Base-by-base conservation (phyloP, 2,113 vertebrate species). In the Amblyornis subalaris region DNA sequence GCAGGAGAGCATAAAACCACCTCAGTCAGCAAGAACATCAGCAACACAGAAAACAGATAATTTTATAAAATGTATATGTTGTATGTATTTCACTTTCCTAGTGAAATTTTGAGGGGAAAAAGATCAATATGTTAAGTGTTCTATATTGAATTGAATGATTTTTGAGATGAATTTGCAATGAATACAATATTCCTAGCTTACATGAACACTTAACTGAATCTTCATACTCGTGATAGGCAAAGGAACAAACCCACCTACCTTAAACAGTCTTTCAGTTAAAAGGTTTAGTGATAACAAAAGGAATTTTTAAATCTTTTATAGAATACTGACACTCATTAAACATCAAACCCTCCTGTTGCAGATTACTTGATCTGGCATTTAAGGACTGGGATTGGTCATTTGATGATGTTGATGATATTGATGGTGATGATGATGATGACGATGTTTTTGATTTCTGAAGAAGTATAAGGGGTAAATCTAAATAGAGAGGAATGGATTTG, bases 361-460 rank as follows among this genome's bases (percentile, higher is more conserved):
- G 99, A 98, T 97, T 98, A 96, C 98, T 99, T 97, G 99, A 99
- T 98, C 97, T 98, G 94, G 98, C 98, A 97, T 98, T 99, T 97
- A 99, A 99, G 97, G 99, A 99, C 98, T 99, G 98, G 98, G 98
- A 98, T 98, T 99, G 99, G 99, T 98, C 98, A 36, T 97, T 99
- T 98, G 99, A 99, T 98, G 99, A 99, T 97, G 97, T 98, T 95
- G 98, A 98, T 92, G 98, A 98, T 98, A 98, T 98, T 98, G 98
- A 98, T 98, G 98, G 98, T 96, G 97, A 98, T 89, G 87, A 89
- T 85, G 98, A 97, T 97, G 99, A 99, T 98, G 98, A 98, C 97
- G 98, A 98, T 98, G 98, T 98, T 95, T 99, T 99, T 99, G 98
- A 98, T 99, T 99, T 99, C 98, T 99, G 98, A 99, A 98, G 97